Evolutionary conservation across 2,113 vertebrate species (phyloP).

Genomic region (Brachyhypopomus occidentalis): DNA sequence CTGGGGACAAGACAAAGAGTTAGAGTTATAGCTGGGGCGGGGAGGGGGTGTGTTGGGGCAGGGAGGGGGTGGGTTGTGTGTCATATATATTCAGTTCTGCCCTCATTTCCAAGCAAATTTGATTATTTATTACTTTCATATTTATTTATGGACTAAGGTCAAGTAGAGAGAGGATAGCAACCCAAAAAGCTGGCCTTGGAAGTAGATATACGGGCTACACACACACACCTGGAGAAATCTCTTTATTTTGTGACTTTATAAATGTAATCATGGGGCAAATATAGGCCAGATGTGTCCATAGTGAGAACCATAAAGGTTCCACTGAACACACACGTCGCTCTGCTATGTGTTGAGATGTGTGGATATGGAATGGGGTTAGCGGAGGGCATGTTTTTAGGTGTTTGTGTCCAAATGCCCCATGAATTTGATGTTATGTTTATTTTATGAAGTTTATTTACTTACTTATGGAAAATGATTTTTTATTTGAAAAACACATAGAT

Average conservation of each 20-base stretch:
- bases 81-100: slow-evolving; percentile 29
- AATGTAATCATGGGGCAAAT: slow-evolving; percentile 22
- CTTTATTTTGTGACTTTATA: neutral
- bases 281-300: neutral
- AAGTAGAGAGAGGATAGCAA: slow-evolving; percentile 18
- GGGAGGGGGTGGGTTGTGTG: neutral
- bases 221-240: slow-evolving; percentile 2
- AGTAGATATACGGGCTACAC: slow-evolving; percentile 6
- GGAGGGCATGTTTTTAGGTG: no score
- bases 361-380: neutral
- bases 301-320: slow-evolving; percentile 3
- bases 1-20: neutral
- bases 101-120: slow-evolving; percentile 41
- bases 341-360: neutral
- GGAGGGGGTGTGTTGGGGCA: no score
- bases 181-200: slow-evolving; percentile 5
- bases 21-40: neutral
- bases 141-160: slow-evolving; percentile 31
- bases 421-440: no score
- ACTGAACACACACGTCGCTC: slow-evolving; percentile 3
- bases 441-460: no score
- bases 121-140: slow-evolving; percentile 40
- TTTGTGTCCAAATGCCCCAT: no score
- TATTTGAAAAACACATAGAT: no score
- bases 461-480: no score